Evolutionary conservation across 2,113 vertebrate genomes (phyloP), one percentile per base, ranked within the genome.

Genomic region (Pseudorasbora parva): DNA sequence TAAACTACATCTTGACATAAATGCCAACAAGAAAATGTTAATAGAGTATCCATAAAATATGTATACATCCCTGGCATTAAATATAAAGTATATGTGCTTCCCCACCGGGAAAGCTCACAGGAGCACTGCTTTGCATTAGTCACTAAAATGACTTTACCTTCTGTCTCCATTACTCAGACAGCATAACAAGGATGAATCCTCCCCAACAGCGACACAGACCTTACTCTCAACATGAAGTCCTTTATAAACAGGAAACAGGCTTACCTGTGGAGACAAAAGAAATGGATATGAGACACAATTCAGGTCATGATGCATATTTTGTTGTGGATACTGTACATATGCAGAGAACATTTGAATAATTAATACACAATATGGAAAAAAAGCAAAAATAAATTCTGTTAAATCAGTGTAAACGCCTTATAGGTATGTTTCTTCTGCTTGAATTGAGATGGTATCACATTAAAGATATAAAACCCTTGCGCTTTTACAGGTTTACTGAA

Each of bases 211-310:
- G 77, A 60, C 43, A 60, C 72, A 77, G 76, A 86, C 64, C 79
- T 54, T 62, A 71, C 76, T 84, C 56, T 88, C 78, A 84, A 73
- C 59, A 75, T 51, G 43, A 37, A 77, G 77, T 68, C 27, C 79
- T 69, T 72, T 64, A 66, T 8, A 30, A 81, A 71, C 82, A 83
- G 75, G 78, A 83, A 83, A 81, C 6, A 68, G 68, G 64, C 86
- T 88, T 87, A 88, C 84, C 84, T 87, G 30, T 17, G 41, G 78
- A 85, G 85, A 86, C 71, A 83, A 66, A 11, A 83, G 17, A 76
- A 41, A 51, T 30, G 9, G 5, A 59, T 27, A 59, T 84, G 30
- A 76, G 64, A 64, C 54, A 17, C 41, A 27, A 79, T 75, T 17
- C 33, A 15, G 17, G 43, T 54, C 8, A 49, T 68, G 59, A 27